Base-by-base conservation (phyloP, 2,113 vertebrate species). In the Onychostruthus taczanowskii region DNA sequence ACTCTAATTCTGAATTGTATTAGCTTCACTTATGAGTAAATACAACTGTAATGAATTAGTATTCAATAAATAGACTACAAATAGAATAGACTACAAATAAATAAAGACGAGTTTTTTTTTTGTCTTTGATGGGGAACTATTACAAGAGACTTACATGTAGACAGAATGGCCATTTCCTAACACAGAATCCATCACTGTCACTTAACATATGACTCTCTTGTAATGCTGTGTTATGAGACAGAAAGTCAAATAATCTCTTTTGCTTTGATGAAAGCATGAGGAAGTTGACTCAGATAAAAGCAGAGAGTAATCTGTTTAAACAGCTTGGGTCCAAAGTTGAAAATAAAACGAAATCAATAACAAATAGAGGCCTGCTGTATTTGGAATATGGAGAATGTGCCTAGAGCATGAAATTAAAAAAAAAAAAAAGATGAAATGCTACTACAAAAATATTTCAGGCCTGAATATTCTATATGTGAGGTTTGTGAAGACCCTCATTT, bases 241-340 rank as follows among this genome's bases (percentile, higher is more conserved):
- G 85, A 89, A 95, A 96, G 62, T 73, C 69, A 95, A 94, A 96
- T 84, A 94, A 89, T 93, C 73, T 93, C 78, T 75, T 87, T 58
- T 86, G 61, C 72, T 85, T 91, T 95, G 89, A 93, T 96, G 94
- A 95, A 96, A 91, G 70, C 73, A 97, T 55, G 82, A 94, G 95
- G 96, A 96, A 95, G 87, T 95, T 86, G 68, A 92, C 75, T 94
- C 62, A 87, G 90, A 94, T 87, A 91, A 94, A 96, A 95, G 69
- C 62, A 82, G 56, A 37, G 69, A 93, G 69, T 87, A 96, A 96
- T 94, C 95, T 96, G 90, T 96, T 96, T 97, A 95, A 97, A 96
- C 87, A 96, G 94, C 79, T 95, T 94, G 79, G 62, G 82, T 84
- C 58, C 89, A 62, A 97, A 95, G 92, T 90, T 80, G 84, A 96